A percentile compares a stretch with the other conserved stretches of the same genome.
These are phyloP conservation scores for Enteromius paludinosus DNA, from an alignment of 2,797 vertebrate genomes.

Conservation along the genomic window DNA sequence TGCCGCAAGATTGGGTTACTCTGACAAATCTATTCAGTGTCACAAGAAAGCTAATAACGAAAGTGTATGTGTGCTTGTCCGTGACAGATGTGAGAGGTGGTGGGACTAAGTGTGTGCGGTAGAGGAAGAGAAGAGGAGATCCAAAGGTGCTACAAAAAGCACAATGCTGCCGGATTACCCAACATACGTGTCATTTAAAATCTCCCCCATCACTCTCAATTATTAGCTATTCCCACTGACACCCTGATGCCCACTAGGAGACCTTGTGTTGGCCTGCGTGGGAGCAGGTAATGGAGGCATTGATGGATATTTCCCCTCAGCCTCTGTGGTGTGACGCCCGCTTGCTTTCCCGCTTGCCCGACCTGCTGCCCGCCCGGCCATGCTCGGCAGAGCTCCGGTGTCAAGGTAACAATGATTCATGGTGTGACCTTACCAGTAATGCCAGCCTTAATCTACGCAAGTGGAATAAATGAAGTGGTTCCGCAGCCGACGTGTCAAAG, in stretches of 20 bases:
- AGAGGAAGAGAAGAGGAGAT: conserved; percentile 14
- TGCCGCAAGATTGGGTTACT: conserved; percentile 37
- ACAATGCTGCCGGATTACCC: conserved; percentile 22
- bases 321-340: conserved; percentile 27
- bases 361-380: conserved; percentile 62
- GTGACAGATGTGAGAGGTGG: conserved; percentile 38
- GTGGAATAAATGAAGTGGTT: conserved; percentile 86
- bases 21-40: conserved; percentile 44
- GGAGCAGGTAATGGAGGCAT: conserved; percentile 42
- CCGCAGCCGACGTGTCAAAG: conserved; percentile 77
- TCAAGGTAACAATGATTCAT: conserved; percentile 85
- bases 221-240: conserved; percentile 40
- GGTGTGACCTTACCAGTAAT: conserved; percentile 87
- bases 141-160: conserved; percentile 12
- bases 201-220: conserved; percentile 50
- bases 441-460: conserved; percentile 85
- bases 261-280: conserved; percentile 28
- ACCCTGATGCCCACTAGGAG: conserved; percentile 31
- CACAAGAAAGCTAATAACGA: conserved; percentile 45
- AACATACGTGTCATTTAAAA: conserved; percentile 43
- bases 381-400: conserved; percentile 71
- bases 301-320: conserved; percentile 55
- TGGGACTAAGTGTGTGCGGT: not conserved
- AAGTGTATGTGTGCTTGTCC: conserved; percentile 42
- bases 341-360: conserved; percentile 17